Base-by-base conservation (phyloP, 1,140 invertebrate species). In the Littorina saxatilis region DNA sequence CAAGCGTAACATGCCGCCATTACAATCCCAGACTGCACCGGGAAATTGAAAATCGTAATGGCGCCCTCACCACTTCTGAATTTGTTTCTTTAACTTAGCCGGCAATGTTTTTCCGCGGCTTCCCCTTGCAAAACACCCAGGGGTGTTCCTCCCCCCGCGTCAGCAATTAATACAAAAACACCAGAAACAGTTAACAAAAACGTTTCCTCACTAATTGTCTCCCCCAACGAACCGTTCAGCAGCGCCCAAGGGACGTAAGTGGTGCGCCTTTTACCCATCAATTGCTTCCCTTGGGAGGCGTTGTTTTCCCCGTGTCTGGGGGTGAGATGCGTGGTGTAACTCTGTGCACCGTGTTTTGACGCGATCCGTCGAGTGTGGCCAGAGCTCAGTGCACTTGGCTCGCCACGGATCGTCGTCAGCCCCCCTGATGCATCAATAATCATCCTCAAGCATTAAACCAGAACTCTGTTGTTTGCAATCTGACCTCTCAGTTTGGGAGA, bases 91-190 rank as follows among this genome's bases (percentile, higher is more conserved):
- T 50, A 29, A 35, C 40, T 50, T 50, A 43, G 15, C 11, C 3
- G 35, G 13, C 27, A 40, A 11, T 72, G 68, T 72, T 40, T 35
- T 32, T 73, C n/a, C 15, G 39, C 3, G 68, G 39, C n/a, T 72
- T 72, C 68, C 11, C 50, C 50, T 39, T 32, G 43, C 70, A 5
- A 47, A 47, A 50, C 43, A 73, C 40, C 43, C 11, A 23, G 13
- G 68, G 70, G 70, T 73, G 70, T 73, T 50, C 70, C 70, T 39
- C 39, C 20, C n/a, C 70, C 20, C 37, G 61, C 40, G 40, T 2
- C 40, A 73, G 70, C n/a, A 73, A 47, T 73, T 50, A 73, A 73
- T 73, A 73, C 70, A 73, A 73, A 73, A 47, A 73, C 70, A 73
- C 39, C 9, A 15, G 2, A n/a, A 20, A 27, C 23, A 4, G 40